Conservation (phyloP, 1,140 invertebrate species). For the Lepidurus arcticus region DNA sequence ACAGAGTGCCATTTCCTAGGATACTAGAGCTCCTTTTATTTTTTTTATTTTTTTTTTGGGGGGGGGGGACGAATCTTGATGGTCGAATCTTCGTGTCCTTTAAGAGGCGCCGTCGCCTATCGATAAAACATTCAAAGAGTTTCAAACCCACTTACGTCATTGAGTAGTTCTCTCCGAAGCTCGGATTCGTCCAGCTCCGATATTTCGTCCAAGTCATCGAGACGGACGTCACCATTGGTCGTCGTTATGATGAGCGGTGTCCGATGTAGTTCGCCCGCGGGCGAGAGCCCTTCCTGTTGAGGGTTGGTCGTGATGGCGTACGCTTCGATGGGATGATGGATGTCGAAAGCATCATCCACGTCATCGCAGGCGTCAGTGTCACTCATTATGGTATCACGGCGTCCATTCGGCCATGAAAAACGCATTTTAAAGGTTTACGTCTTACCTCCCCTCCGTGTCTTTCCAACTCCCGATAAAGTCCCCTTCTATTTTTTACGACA, state of each 20-base stretch:
- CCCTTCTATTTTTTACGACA: neutral
- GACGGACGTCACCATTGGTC: neutral
- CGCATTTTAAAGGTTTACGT: neutral
- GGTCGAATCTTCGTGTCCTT: too few species aligned
- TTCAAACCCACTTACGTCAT: slow-evolving; percentile 58
- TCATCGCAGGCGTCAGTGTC: slow-evolving; percentile 1
- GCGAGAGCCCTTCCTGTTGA: neutral
- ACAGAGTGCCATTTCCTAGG: too few species aligned
- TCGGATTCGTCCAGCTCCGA: slow-evolving; percentile 65
- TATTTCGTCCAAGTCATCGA: slow-evolving; percentile 43
- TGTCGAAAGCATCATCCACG: neutral
- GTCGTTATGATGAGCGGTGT: neutral
- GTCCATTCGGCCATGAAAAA: slow-evolving; percentile 6
- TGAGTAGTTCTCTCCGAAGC: slow-evolving; percentile 62
- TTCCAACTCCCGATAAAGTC: neutral
- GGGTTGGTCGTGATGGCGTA: slow-evolving; percentile 3
- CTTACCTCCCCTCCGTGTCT: neutral
- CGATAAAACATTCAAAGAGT: neutral
- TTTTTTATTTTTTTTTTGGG: too few species aligned
- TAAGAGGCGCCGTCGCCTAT: neutral
- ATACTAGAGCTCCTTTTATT: too few species aligned
- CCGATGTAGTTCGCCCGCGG: neutral
- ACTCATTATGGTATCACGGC: neutral
- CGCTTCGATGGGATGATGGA: slow-evolving; percentile 2
- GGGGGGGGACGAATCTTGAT: too few species aligned